Conservation (phyloP, 2,113 vertebrate species). For the Sylvietta virens region DNA sequence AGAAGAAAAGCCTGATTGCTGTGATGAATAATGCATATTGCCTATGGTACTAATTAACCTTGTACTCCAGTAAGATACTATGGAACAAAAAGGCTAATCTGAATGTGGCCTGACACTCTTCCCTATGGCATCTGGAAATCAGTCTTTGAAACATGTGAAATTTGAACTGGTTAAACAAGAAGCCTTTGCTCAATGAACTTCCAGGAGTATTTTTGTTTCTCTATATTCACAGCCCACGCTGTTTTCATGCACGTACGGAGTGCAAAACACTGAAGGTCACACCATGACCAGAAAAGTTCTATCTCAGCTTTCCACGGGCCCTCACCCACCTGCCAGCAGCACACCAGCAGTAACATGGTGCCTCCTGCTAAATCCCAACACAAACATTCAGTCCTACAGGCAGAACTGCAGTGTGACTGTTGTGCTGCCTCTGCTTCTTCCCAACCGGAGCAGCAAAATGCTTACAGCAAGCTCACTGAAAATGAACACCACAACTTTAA, state of each 20-base stretch:
- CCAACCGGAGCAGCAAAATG: neutral
- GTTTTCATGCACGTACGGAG: fast-evolving
- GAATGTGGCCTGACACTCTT: slow-evolving; percentile 53
- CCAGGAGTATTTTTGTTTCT: neutral
- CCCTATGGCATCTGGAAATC: slow-evolving; percentile 52
- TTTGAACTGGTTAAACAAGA: slow-evolving; percentile 10
- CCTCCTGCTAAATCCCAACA: neutral
- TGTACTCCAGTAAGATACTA: slow-evolving; percentile 59
- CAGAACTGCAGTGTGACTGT: neutral
- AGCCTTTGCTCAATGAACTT: neutral
- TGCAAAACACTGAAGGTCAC: neutral
- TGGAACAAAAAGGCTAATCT: slow-evolving; percentile 70
- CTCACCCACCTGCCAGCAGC: neutral
- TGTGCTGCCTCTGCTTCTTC: neutral
- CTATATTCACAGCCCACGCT: neutral
- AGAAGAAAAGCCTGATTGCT: slow-evolving; percentile 65
- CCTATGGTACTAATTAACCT: slow-evolving; percentile 76
- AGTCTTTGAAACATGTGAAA: neutral
- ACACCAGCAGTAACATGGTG: fast-evolving
- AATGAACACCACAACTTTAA: neutral
- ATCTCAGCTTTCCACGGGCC: neutral
- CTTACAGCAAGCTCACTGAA: neutral
- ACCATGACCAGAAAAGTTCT: neutral
- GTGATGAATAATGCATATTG: slow-evolving; percentile 71
- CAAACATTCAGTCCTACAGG: neutral